These are phyloP conservation scores for Calonectris borealis DNA, from an alignment of 2,113 vertebrate genomes.

Conservation along the genomic window DNA sequence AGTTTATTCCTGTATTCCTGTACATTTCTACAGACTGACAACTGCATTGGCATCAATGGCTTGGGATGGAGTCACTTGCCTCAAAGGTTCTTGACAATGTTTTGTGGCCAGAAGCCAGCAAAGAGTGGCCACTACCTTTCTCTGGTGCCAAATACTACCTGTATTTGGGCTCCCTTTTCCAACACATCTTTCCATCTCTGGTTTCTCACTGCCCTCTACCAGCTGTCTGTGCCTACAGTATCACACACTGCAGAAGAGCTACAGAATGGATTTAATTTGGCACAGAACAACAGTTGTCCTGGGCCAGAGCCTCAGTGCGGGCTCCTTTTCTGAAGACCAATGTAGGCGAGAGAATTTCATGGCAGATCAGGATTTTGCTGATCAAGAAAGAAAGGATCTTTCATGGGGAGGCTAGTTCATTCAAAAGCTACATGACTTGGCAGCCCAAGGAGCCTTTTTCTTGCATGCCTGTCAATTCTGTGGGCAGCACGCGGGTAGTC, in stretches of 20 bases:
- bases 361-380: background rate
- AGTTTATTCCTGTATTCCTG: background rate
- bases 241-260: background rate
- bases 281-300: background rate
- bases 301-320: background rate
- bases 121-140: background rate
- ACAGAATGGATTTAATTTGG: background rate
- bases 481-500: background rate
- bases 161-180: background rate
- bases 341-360: background rate
- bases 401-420: background rate
- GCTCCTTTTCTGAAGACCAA: background rate
- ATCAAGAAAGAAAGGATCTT: background rate
- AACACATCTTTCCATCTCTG: background rate
- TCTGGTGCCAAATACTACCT: too few species aligned
- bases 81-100: background rate
- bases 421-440: constrained; percentile 10
- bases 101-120: background rate
- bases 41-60: background rate
- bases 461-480: background rate
- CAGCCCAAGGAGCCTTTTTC: background rate
- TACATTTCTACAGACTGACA: background rate
- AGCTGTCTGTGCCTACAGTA: background rate
- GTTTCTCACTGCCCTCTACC: background rate
- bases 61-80: background rate